Evolutionary conservation across 2,797 vertebrate species (phyloP), one percentile per base, ranked within the genome.

Genomic region (Lophotriccus pileatus): DNA sequence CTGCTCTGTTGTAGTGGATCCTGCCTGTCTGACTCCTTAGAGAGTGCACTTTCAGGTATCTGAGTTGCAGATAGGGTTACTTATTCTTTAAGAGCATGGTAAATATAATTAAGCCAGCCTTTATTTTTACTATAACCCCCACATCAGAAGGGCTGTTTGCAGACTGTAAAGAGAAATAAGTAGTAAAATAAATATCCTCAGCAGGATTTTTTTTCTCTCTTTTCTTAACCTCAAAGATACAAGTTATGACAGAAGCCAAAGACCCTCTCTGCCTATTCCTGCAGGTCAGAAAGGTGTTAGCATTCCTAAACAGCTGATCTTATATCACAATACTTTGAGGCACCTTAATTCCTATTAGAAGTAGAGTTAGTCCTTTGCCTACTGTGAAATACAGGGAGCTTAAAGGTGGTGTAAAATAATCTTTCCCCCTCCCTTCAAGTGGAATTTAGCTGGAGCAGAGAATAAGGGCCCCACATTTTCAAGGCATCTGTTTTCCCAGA

Each of bases 391-490:
- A 82, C 13, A 5, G 44, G 10, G 21, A 56, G 36, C 53, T 89
- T 80, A 80, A 74, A 59, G 49, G 41, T 49, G 16, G 69, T 59
- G 84, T 89, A 73, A 89, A 69, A n/a, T 43, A 74, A 72, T 58
- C 28, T 73, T 88, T 43, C 18, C 23, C 5, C 15, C 67, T 84
- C 55, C 53, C 16, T 78, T 59, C 43, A 55, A 43, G 47, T 52
- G 64, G 92, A 94, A 94, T 96, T 84, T 43, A 87, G 41, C 63
- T 89, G 78, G 37, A 90, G 49, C 19, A 63, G 66, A 84, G 43
- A 63, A 73, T 5, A 76, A 9, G 5, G 28, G 25, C 59, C 70
- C 27, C 67, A 55, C 0, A 0, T 82, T 92, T 93, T 75, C 70
- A 79, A 90, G 55, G 36, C 34, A 66, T 68, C 53, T 72, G 10